Evolutionary conservation across 2,113 vertebrate genomes (phyloP).

Genomic region (Alethe diademata): DNA sequence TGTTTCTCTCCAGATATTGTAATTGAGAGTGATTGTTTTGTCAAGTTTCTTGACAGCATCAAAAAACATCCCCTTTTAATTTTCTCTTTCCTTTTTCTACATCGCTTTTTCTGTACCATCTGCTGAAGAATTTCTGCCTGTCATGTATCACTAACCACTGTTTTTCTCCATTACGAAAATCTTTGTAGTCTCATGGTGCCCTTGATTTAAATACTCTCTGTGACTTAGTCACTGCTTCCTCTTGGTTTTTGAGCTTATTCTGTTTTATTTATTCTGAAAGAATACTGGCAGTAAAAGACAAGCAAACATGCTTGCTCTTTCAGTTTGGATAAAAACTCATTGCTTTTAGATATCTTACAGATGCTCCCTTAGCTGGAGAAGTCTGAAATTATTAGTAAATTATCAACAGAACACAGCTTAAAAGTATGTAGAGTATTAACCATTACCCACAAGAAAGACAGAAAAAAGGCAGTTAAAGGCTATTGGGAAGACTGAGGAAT

Average conservation of each 20-base stretch:
- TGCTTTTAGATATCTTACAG: slow-evolving; percentile 45
- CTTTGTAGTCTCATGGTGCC: slow-evolving; percentile 14
- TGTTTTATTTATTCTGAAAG: slow-evolving; percentile 47
- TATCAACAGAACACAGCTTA: slow-evolving; percentile 25
- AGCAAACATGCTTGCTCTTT: slow-evolving; percentile 19
- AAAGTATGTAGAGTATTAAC: slow-evolving; percentile 17
- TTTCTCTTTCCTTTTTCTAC: neutral
- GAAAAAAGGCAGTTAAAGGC: neutral
- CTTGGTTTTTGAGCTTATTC: slow-evolving; percentile 20
- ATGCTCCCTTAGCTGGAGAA: slow-evolving; percentile 23
- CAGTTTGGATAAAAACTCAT: slow-evolving; percentile 4
- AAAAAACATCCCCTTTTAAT: slow-evolving; percentile 16
- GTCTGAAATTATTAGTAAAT: slow-evolving; percentile 43
- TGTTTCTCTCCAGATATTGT: neutral
- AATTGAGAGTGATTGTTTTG: slow-evolving; percentile 40
- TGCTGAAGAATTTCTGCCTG: slow-evolving; percentile 20
- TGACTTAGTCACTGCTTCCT: slow-evolving; percentile 33
- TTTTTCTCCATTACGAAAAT: neutral
- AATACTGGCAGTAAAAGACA: slow-evolving; percentile 31
- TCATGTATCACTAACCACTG: slow-evolving; percentile 36
- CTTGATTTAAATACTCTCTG: slow-evolving; percentile 43
- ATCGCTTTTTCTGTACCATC: neutral
- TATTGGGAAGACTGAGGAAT: neutral
- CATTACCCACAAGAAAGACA: slow-evolving; percentile 18
- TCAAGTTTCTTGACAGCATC: slow-evolving; percentile 18